These are phyloP conservation scores for Lasiommata megera DNA, from an alignment of 2,888 invertebrate genomes.

Conservation along the genomic window DNA sequence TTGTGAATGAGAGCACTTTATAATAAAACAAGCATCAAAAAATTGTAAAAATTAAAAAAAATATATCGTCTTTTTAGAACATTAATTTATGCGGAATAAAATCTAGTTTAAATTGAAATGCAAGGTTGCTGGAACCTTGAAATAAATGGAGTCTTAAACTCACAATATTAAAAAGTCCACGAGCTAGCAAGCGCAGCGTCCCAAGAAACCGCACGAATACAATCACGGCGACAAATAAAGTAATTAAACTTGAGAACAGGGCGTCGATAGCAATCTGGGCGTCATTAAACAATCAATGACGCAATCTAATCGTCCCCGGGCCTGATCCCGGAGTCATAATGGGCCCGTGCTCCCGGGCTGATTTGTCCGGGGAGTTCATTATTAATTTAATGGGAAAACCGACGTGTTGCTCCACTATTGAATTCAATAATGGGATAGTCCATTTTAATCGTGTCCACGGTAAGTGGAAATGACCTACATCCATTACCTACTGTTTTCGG, in stretches of 20 bases:
- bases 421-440: neutral
- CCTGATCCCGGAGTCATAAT: slow-evolving; percentile 37
- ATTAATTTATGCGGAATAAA: too few species aligned
- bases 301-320: slow-evolving; percentile 42
- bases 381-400: slow-evolving; percentile 16
- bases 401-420: slow-evolving; percentile 7
- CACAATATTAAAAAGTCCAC: neutral
- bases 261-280: slow-evolving; percentile 36
- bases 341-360: slow-evolving; percentile 6
- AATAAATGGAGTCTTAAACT: neutral
- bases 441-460: neutral
- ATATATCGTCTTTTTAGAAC: too few species aligned
- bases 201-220: slow-evolving; percentile 18
- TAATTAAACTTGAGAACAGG: slow-evolving; percentile 38
- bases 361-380: slow-evolving; percentile 14
- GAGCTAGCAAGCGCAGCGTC: neutral
- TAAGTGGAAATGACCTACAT: neutral
- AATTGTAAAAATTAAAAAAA: too few species aligned
- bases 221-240: slow-evolving; percentile 37
- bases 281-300: slow-evolving; percentile 47
- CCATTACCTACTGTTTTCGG: neutral
- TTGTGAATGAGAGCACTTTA: too few species aligned
- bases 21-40: too few species aligned
- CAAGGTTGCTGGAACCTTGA: neutral
- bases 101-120: too few species aligned